Percentiles rank a stretch among this genome's conserved stretches.
Evolutionary conservation across 2,113 vertebrate genomes (phyloP).

Genomic region (Egretta garzetta): DNA sequence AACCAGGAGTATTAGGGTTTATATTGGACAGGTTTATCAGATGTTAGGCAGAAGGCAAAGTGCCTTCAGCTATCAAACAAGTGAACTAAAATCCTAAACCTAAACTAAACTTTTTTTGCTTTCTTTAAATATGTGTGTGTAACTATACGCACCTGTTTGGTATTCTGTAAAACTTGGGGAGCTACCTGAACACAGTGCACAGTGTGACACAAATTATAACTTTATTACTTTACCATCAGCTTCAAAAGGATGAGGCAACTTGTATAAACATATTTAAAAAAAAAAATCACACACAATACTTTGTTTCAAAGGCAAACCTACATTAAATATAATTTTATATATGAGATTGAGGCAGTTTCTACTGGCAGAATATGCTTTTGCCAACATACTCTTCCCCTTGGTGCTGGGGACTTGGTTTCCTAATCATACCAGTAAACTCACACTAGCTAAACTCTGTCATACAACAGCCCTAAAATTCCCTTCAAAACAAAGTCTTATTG

Average conservation of each 20-base stretch:
- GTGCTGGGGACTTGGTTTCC: neutral
- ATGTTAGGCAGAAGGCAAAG: neutral
- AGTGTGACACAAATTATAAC: neutral
- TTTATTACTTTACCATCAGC: neutral
- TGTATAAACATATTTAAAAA: neutral
- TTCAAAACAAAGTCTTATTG: neutral
- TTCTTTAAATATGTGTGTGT: neutral
- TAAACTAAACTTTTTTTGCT: neutral
- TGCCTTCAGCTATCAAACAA: neutral
- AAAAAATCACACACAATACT: neutral
- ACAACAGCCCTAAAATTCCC: neutral
- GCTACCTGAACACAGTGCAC: neutral
- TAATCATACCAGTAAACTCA: neutral
- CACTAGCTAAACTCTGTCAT: neutral
- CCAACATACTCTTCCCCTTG: neutral
- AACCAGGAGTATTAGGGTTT: neutral
- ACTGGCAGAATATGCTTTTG: neutral
- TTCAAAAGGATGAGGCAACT: neutral
- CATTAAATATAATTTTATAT: neutral
- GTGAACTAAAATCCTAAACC: neutral
- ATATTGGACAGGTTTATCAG: neutral
- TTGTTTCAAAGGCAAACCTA: neutral
- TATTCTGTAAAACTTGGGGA: neutral
- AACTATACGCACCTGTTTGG: neutral
- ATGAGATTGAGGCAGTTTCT: neutral